Base-by-base conservation (phyloP, 2,113 vertebrate genomes). In the Oreochromis spilurus region DNA sequence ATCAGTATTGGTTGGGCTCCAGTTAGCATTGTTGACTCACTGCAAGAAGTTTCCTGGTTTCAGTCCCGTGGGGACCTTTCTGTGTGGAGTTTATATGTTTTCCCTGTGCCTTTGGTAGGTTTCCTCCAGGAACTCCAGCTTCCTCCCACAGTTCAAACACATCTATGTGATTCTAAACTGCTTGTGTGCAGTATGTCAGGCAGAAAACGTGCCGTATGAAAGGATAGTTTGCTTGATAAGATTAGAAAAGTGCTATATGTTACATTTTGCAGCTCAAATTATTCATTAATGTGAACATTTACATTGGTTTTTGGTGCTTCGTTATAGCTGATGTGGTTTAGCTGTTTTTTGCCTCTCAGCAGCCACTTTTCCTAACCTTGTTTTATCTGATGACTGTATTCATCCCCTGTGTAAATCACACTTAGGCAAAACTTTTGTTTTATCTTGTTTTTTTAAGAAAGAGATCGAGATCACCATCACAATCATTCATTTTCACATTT, bases 281-380 rank as follows among this genome's bases (percentile, higher is more conserved):
- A 67, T 16, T 48, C 45, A 48, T 48, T 48, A 16, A 16, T n/a
- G 34, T 65, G 60, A 24, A 70, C 21, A 45, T 45, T 72, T 72
- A 21, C 0, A 0, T 72, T 72, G 67, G 62, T 67, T 67, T 72
- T 40, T 1, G 0, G 21, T 38, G 10, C 1, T 38, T n/a, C 60
- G 34, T 16, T 70, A 43, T 70, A 43, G 1, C 65, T 24, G 36
- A 70, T 70, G 65, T 43, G 7, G 65, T 70, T 70, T 9, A 70
- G 12, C n/a, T 45, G 21, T 45, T 14, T 72, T 43, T 26, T 45
- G 21, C 38, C 65, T 72, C 65, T 14, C 65, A 26, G 21, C 65
- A 16, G 12, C 38, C 21, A 9, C 21, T 72, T 75, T 75, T 50
- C 16, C 45, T 75, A 77, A 77, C 45, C 45, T 0, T 77, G 45